A percentile compares a stretch with the other conserved stretches of the same genome.
These are phyloP conservation scores for Malurus splendens DNA, from an alignment of 2,797 vertebrate species.

Conservation along the genomic window DNA sequence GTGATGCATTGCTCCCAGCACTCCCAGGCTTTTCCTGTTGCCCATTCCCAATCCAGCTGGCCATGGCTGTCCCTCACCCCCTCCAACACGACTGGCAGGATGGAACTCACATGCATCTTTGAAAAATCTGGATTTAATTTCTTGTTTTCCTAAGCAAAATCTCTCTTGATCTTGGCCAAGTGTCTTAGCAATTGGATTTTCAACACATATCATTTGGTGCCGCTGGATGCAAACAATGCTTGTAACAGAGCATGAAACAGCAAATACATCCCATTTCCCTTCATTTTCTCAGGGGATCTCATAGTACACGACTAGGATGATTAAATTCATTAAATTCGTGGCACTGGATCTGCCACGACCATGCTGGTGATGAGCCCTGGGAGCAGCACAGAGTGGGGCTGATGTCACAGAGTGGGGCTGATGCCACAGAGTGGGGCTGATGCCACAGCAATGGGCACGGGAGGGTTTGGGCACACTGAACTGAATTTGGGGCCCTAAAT, in stretches of 20 bases:
- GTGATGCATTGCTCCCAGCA: background rate
- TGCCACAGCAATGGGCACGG: fast-evolving
- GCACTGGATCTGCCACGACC: fast-evolving
- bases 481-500: fast-evolving
- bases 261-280: background rate
- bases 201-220: background rate
- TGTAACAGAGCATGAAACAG: background rate
- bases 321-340: background rate
- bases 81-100: background rate
- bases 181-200: background rate
- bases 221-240: background rate
- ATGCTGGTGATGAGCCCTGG: background rate
- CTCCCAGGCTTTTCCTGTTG: background rate
- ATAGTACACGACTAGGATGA: background rate
- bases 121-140: conserved; percentile 3
- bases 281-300: background rate
- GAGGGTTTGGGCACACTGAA: fast-evolving
- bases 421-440: fast-evolving
- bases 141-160: background rate
- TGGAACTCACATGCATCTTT: background rate
- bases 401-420: fast-evolving
- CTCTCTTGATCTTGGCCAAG: background rate
- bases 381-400: fast-evolving
- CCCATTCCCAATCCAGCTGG: background rate
- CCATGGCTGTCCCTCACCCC: fast-evolving